Conservation (phyloP, 2,797 vertebrate species). For the Sparus aurata region DNA sequence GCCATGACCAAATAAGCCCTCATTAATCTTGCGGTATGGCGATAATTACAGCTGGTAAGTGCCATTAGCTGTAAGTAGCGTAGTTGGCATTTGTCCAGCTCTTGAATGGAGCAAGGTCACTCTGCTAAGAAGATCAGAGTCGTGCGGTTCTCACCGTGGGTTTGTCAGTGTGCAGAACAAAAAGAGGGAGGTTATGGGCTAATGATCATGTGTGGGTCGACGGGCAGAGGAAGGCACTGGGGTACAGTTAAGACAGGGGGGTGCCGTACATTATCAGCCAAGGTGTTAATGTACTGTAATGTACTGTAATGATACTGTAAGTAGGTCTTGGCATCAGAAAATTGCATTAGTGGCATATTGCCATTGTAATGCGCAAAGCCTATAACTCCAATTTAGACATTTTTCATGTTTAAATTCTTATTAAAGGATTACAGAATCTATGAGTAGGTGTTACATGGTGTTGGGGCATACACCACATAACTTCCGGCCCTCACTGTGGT, state of each 20-base stretch:
- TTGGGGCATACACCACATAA: no score
- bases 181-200: constrained; percentile 28
- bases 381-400: not conserved
- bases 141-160: not conserved
- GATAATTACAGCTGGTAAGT: constrained; percentile 59
- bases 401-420: not conserved
- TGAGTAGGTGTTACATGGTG: no score
- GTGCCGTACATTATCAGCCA: not conserved
- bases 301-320: not conserved
- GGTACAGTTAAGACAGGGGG: not conserved
- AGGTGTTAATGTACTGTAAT: constrained; percentile 1
- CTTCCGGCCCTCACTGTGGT: no score
- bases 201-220: constrained; percentile 35
- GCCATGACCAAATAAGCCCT: constrained; percentile 23
- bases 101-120: constrained; percentile 60
- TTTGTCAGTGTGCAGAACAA: not conserved
- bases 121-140: constrained; percentile 28
- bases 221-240: not conserved
- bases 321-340: not conserved
- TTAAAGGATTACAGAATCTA: not conserved
- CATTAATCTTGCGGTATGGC: constrained; percentile 62
- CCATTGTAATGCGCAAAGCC: not conserved
- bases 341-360: not conserved
- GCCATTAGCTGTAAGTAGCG: constrained; percentile 62
- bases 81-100: constrained; percentile 57